phyloP scores from a whole-genome alignment of 2,888 invertebrate species.

The Myopa testacea region DNA sequence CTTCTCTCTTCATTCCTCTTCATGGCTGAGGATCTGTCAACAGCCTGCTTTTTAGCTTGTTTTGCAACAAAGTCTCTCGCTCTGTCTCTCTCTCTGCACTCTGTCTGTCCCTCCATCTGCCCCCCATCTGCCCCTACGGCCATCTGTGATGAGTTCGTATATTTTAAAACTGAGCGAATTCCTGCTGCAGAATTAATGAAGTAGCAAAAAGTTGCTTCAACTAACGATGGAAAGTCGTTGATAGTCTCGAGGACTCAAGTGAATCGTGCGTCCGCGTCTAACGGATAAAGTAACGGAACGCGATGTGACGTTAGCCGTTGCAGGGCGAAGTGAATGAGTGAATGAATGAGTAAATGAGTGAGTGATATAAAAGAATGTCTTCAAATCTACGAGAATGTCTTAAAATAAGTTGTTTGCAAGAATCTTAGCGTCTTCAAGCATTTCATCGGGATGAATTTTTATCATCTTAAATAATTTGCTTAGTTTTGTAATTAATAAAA shows the following conservation, averaged over 20 bases:
- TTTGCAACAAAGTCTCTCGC: too few species aligned
- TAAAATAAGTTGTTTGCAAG: not conserved
- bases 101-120: slow-evolving; percentile 3
- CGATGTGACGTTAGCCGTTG: not conserved
- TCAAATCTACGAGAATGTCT: not conserved
- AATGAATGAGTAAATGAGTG: not conserved
- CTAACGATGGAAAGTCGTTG: slow-evolving; percentile 11
- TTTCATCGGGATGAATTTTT: too few species aligned
- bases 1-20: too few species aligned
- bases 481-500: too few species aligned
- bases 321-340: not conserved
- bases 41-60: too few species aligned
- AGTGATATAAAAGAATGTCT: too few species aligned
- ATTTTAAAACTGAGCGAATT: slow-evolving; percentile 15
- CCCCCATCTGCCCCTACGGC: too few species aligned
- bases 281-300: not conserved
- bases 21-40: too few species aligned
- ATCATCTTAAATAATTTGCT: too few species aligned
- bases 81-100: too few species aligned
- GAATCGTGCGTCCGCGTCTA: not conserved
- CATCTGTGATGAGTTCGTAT: slow-evolving; percentile 16
- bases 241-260: slow-evolving; percentile 7
- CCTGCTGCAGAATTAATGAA: slow-evolving; percentile 22
- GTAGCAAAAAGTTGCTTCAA: slow-evolving; percentile 15
- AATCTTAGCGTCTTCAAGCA: too few species aligned